Conservation (phyloP, 2,113 vertebrate species). For the Alethe diademata region DNA sequence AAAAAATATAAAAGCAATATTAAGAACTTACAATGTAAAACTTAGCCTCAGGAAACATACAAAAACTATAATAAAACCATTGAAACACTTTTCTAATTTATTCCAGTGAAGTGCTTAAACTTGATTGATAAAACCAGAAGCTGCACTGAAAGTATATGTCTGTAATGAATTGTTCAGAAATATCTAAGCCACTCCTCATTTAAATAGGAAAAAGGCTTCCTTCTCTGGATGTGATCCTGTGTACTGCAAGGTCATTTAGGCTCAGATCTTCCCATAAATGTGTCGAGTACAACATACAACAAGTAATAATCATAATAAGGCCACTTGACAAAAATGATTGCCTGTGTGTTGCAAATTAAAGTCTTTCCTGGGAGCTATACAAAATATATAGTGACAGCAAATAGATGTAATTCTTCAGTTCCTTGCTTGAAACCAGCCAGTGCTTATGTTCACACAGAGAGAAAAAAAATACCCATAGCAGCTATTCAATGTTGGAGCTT, state of each 20-base stretch:
- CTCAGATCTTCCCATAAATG: not conserved
- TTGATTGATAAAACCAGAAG: not conserved
- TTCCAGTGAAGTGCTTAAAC: not conserved
- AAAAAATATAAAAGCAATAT: not conserved
- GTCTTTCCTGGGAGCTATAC: not conserved
- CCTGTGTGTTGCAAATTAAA: not conserved
- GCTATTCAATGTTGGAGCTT: not conserved
- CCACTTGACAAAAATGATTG: not conserved
- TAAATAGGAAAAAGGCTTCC: not conserved
- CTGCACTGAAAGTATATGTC: not conserved
- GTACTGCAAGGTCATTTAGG: not conserved
- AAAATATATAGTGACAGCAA: not conserved
- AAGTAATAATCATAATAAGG: constrained; percentile 20
- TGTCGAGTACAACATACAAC: not conserved
- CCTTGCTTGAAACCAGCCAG: not conserved
- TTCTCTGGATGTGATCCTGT: not conserved
- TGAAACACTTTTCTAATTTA: not conserved
- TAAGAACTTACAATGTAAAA: not conserved
- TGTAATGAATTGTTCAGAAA: not conserved
- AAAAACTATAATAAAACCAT: not conserved
- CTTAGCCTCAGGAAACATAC: not conserved
- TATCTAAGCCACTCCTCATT: not conserved
- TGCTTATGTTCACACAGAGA: not conserved
- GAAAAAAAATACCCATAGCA: not conserved
- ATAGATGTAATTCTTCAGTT: constrained; percentile 23